Evolutionary conservation across 2,888 invertebrate genomes (phyloP).

Genomic region (Coecobrya sp.): DNA sequence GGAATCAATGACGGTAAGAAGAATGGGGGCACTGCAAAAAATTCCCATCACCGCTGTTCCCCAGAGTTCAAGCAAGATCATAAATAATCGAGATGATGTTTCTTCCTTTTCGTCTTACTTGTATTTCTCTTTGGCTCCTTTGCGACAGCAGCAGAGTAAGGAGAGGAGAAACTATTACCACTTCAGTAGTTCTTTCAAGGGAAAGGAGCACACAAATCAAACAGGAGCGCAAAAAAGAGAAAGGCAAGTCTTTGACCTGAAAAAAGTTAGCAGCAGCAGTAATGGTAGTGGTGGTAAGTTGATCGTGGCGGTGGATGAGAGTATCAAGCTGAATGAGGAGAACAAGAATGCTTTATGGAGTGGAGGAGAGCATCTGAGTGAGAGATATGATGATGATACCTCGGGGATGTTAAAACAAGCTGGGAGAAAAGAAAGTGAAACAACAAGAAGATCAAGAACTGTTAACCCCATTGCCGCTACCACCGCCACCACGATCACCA

Average conservation of each 20-base stretch:
- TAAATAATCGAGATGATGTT: slow-evolving; percentile 78
- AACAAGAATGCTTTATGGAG: slow-evolving; percentile 66
- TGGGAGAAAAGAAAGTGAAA: slow-evolving; percentile 67
- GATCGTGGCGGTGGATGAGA: slow-evolving; percentile 38
- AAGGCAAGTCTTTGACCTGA: slow-evolving; percentile 70
- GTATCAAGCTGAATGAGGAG: slow-evolving; percentile 3
- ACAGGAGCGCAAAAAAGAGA: slow-evolving; percentile 28
- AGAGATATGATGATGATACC: slow-evolving; percentile 79
- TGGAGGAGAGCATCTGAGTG: slow-evolving; percentile 52
- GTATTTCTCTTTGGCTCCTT: slow-evolving; percentile 28
- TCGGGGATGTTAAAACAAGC: slow-evolving; percentile 65
- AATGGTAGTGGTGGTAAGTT: slow-evolving; percentile 18
- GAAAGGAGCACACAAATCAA: slow-evolving; percentile 74
- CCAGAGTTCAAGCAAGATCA: slow-evolving; percentile 67
- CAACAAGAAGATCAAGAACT: slow-evolving; percentile 69
- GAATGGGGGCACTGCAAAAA: slow-evolving; percentile 63
- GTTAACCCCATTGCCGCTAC: slow-evolving; percentile 62
- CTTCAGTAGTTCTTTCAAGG: slow-evolving; percentile 68
- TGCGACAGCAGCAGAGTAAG: not conserved
- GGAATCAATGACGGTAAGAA: slow-evolving; percentile 43
- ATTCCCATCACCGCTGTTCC: slow-evolving; percentile 43
- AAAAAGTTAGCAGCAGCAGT: slow-evolving; percentile 59
- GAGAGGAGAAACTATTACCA: slow-evolving; percentile 23
- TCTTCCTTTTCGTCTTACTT: slow-evolving; percentile 45
- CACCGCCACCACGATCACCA: slow-evolving; percentile 47